phyloP scores from a whole-genome alignment of 2,797 vertebrate species.

The Sebastolobus alascanus region DNA sequence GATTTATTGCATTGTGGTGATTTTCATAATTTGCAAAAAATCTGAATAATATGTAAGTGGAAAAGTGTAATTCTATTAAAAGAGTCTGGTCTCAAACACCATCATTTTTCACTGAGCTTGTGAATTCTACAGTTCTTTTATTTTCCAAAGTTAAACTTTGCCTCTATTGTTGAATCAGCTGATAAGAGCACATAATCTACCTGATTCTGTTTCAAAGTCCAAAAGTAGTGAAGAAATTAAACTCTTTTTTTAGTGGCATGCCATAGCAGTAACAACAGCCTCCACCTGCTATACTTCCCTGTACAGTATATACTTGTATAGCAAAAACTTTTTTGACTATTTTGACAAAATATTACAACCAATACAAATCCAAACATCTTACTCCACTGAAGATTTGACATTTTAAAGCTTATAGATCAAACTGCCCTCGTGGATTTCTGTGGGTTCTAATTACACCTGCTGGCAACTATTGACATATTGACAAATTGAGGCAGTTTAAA shows the following conservation, averaged over 20 bases:
- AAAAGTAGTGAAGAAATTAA: no score
- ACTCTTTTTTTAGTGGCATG: no score
- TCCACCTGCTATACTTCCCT: no score
- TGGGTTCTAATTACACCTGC: slow-evolving; percentile 37
- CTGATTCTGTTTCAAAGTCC: no score
- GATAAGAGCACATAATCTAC: no score
- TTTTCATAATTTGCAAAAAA: not conserved
- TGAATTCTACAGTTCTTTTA: not conserved
- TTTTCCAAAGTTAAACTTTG: no score
- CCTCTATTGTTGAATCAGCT: no score
- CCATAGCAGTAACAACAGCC: no score
- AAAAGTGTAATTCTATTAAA: not conserved
- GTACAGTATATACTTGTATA: no score
- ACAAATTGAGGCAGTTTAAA: slow-evolving; percentile 45
- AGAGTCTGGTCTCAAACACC: not conserved
- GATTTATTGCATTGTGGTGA: not conserved
- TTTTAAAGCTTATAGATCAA: slow-evolving; percentile 14
- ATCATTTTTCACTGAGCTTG: not conserved
- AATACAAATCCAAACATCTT: slow-evolving; percentile 15
- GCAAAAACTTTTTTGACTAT: not conserved
- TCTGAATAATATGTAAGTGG: no score
- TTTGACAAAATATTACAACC: slow-evolving; percentile 1
- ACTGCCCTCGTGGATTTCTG: not conserved
- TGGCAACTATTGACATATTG: slow-evolving; percentile 53
- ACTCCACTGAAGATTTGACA: slow-evolving; percentile 1